Base-by-base conservation (phyloP, 2,888 invertebrate species). In the Coronaproctus castanopsis region DNA sequence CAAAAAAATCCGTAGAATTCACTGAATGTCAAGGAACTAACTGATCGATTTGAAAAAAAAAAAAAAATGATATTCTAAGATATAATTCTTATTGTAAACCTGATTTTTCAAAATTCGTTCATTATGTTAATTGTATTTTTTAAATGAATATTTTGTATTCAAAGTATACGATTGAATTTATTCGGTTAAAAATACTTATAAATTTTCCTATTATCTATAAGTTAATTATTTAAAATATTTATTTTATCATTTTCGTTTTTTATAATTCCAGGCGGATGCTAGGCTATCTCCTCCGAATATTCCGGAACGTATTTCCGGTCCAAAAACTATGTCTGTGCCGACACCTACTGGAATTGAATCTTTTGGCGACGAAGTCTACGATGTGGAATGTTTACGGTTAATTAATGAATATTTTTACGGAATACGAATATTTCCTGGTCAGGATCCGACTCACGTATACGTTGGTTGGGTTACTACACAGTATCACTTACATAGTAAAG, bases 381-480 rank as follows among this genome's bases (percentile, higher is more conserved):
- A 92, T 69, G 77, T 80, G 0, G 89, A 90, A 63, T 91, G 90
- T 66, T 74, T 93, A 63, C 87, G 86, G 67, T 75, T 91, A 52
- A 92, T 98, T 70, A 95, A 98, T 70, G 98, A 98, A 71, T 99
- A 96, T 74, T 97, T 95, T 73, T 99, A 93, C 69, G 82, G 82
- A 5, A 80, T 80, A 62, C 77, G 86, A 63, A 86, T 95, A 63
- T 93, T 89, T 72, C 93, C 95, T 49, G 93, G 93, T 58, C 93
- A 95, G 73, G 93, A 95, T 70, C 91, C 92, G 0, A 82, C 85
- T 0, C 88, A 91, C 70, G 90, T 97, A 22, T 97, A 91, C 72
- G 87, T 98, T 1, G 98, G 99, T 20, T 99, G 98, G 98, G 97
- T 99, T 57, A 97, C 96, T 0, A 95, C 98, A 0, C 93, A 95